Base-by-base conservation (phyloP, 2,797 vertebrate genomes). In the Microhierax caerulescens region DNA sequence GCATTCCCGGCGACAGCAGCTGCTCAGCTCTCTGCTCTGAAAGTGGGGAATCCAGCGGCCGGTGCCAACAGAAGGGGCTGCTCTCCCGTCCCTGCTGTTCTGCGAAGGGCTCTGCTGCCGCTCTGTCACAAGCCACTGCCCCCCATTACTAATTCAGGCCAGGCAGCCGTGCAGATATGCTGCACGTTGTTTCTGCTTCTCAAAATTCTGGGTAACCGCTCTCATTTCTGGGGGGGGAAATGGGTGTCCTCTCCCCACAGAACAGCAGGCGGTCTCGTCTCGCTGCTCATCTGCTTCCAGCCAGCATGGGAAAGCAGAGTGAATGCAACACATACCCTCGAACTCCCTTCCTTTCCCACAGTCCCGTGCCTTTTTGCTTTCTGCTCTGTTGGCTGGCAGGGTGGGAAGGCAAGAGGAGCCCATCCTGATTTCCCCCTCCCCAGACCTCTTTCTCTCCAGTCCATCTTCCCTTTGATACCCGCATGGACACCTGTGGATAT, bases 111-210 rank as follows among this genome's bases (percentile, higher is more conserved):
- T 80, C 41, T 3, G 3, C 43, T 57, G 27, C 41, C 11, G 3
- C 27, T 63, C 0, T 0, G 39, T 72, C 27, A 60, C 21, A 51
- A 78, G 43, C 34, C 0, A 0, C 60, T 80, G 56, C 11, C 24
- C 60, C 19, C n/a, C 13, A n/a, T 15, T 57, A 5, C 32, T 72
- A 36, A 6, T 25, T 43, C 12, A 0, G 68, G 48, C 16, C 65
- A 60, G 69, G 25, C 12, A 53, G 7, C 9, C 24, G 3, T 0
- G 0, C 37, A 27, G 28, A 45, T 78, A 56, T 0, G 0, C 23
- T 32, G 11, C 20, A 24, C 0, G 2, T 54, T 41, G 34, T 43
- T 72, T 72, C 61, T 87, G 19, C 25, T 85, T 69, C 67, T 41
- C 68, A 39, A 41, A 92, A 45, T 59, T 48, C 50, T 25, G 20